These are phyloP conservation scores for Megalurothrips usitatus DNA, from an alignment of 2,888 invertebrate species.

Conservation along the genomic window DNA sequence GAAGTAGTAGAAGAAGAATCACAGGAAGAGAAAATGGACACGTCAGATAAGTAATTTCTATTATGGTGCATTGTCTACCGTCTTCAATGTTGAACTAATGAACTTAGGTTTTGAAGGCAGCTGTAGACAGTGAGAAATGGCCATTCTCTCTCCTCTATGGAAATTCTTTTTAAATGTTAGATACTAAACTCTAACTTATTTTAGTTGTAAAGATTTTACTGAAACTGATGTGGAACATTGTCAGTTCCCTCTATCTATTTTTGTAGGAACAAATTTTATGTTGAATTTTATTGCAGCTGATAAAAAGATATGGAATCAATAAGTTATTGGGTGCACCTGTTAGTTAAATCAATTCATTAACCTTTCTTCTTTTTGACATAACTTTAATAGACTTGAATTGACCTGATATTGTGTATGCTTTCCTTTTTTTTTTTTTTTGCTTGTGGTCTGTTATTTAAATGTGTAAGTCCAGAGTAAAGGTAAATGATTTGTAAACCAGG, in stretches of 20 bases:
- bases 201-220: slow-evolving; percentile 7
- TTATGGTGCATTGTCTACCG: neutral
- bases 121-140: no score
- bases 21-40: neutral
- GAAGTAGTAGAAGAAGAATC: neutral
- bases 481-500: neutral
- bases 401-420: neutral
- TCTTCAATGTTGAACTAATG: neutral
- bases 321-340: neutral
- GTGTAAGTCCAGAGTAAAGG: neutral
- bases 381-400: neutral
- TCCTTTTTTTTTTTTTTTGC: neutral
- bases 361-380: neutral
- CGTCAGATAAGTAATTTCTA: neutral
- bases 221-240: neutral
- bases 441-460: neutral
- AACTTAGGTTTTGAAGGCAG: no score
- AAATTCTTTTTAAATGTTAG: neutral
- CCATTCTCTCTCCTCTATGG: neutral
- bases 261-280: neutral
- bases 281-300: neutral
- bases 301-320: neutral
- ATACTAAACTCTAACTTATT: slow-evolving; percentile 2
- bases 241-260: neutral
- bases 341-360: neutral